Base-by-base conservation (phyloP, 2,113 vertebrate species). In the Grantiella picta region DNA sequence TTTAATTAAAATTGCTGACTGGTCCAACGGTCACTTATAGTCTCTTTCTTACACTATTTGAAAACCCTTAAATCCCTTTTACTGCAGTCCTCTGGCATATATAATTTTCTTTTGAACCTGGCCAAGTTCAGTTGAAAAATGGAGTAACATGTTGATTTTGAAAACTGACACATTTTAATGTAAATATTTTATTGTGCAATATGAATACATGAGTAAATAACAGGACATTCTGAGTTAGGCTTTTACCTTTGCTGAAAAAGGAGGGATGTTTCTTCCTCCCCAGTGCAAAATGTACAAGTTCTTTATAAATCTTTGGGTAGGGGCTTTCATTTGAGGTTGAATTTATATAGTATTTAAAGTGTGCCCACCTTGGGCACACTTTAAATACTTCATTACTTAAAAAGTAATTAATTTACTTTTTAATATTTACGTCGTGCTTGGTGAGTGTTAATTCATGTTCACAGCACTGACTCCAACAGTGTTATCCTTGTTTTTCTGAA, bases 1-100 rank as follows among this genome's bases (percentile, higher is more conserved):
- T 92, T 95, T 92, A 95, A 96, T 95, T 97, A 93, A 90, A 94
- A 57, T 47, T 82, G 82, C 84, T 73, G 52, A 82, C 79, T 59
- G 64, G 78, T 59, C 71, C 63, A 63, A 66, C 80, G 59, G 75
- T 82, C 82, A 85, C 82, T 94, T 88, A 72, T 3, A 66, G 70
- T 50, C 75, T 85, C 40, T 65, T 69, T 44, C 91, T 72, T 61
- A 77, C 35, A 44, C 42, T 47, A 49, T 69, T 66, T 88, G 63
- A 80, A 95, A 88, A 28, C 21, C 10, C 33, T 90, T 94, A 93
- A 81, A 92, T 95, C 68, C 93, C 59, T 88, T 92, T 91, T 78
- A 94, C 33, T 88, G 79, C 82, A 40, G 18, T 57, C 29, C 16
- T 76, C 73, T 76, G 91, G 50, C 78, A 77, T 50, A 38, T 23